phyloP scores from a whole-genome alignment of 2,888 invertebrate species.

The Agriopis aurantiaria region DNA sequence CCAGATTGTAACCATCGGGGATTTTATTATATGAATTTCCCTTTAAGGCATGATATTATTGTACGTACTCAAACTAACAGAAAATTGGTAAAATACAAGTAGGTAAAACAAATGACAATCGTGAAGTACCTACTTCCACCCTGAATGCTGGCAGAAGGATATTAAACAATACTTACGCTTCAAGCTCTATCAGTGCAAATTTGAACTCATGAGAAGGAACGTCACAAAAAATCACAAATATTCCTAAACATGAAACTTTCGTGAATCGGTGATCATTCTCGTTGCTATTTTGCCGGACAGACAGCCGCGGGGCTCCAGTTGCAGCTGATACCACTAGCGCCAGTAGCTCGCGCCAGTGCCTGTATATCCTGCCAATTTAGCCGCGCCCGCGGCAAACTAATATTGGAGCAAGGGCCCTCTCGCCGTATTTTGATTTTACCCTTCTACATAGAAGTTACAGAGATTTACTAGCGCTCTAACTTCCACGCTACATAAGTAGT shows the following conservation, averaged over 20 bases:
- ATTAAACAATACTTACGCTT: no score
- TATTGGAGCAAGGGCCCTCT: slow-evolving; percentile 45
- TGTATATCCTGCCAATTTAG: slow-evolving; percentile 50
- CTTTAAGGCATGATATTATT: no score
- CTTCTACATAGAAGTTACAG: slow-evolving; percentile 25
- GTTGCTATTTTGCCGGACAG: slow-evolving; percentile 39
- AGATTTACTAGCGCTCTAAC: slow-evolving; percentile 27
- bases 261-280: slow-evolving; percentile 14
- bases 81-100: no score
- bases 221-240: neutral
- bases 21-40: no score
- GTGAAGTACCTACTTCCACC: neutral
- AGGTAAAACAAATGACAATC: neutral
- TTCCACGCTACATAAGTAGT: slow-evolving; percentile 7
- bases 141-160: no score
- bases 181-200: no score
- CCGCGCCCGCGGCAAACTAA: slow-evolving; percentile 46
- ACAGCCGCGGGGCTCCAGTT: slow-evolving; percentile 40
- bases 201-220: no score
- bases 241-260: slow-evolving; percentile 5
- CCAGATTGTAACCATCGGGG: no score
- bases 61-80: no score
- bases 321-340: slow-evolving; percentile 39
- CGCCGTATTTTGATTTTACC: slow-evolving; percentile 47
- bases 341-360: slow-evolving; percentile 22